A percentile compares a stretch with the other conserved stretches of the same genome.
Evolutionary conservation across 1,140 invertebrate genomes (phyloP).

Genomic region (Atta cephalotes): DNA sequence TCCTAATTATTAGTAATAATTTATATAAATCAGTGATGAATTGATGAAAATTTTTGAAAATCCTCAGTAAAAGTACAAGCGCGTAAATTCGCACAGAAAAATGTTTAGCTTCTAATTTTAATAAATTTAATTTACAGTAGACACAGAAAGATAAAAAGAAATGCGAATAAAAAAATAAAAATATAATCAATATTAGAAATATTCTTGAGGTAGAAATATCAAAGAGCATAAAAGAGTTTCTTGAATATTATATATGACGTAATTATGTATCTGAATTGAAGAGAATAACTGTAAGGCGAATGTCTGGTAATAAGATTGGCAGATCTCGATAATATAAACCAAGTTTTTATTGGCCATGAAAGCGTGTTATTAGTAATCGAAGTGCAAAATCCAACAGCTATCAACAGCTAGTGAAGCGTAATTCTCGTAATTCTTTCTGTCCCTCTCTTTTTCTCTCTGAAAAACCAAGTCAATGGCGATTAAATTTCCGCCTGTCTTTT

Average conservation of each 20-base stretch:
- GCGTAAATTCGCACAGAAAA: not conserved
- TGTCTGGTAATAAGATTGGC: slow-evolving; percentile 7
- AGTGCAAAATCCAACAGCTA: slow-evolving; percentile 6
- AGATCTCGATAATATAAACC: not conserved
- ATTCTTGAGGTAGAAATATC: not conserved
- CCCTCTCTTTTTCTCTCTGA: not conserved
- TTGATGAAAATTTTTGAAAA: not conserved
- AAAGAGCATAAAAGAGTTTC: not conserved
- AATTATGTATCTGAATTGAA: slow-evolving; percentile 2
- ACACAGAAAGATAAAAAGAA: not conserved
- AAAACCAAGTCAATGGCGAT: slow-evolving; percentile 57
- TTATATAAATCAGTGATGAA: not conserved
- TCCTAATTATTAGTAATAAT: not conserved
- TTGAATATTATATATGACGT: slow-evolving; percentile 8
- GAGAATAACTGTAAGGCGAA: slow-evolving; percentile 10
- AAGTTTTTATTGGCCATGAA: slow-evolving; percentile 28
- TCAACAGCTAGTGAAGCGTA: not conserved
- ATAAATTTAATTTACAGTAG: slow-evolving; percentile 7
- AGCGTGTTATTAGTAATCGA: slow-evolving; percentile 18
- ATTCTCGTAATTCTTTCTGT: not conserved
- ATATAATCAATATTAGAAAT: not conserved
- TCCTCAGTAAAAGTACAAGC: not conserved
- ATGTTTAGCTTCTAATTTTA: not conserved
- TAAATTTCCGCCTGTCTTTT: slow-evolving; percentile 55
- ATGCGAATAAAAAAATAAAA: not conserved